A percentile compares a stretch with the other conserved stretches of the same genome.
These are phyloP conservation scores for Spinibarbus caldwelli DNA, from an alignment of 2,797 vertebrate species.

Conservation along the genomic window DNA sequence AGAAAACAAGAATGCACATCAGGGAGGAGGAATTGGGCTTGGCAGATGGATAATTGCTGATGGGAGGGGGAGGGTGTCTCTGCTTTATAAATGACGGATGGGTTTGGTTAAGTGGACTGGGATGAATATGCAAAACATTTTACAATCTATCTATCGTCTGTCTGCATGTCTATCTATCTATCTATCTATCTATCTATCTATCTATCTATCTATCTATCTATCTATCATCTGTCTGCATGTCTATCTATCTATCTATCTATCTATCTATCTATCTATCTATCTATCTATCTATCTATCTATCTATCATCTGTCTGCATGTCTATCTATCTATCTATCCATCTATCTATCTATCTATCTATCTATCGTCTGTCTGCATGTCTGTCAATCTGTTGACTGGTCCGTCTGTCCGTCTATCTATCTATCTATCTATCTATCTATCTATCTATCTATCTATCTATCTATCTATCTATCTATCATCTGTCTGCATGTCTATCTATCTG, in stretches of 20 bases:
- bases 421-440: neutral
- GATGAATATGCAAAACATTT: neutral
- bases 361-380: neutral
- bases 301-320: neutral
- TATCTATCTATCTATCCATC: too few relatives aligned
- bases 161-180: too few relatives aligned
- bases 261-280: neutral
- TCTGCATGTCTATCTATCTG: neutral
- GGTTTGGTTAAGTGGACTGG: constrained; percentile 60
- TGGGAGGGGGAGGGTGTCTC: constrained; percentile 42
- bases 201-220: neutral
- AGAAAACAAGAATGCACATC: constrained; percentile 54
- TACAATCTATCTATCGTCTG: neutral
- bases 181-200: neutral
- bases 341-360: too few relatives aligned
- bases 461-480: neutral
- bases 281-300: neutral
- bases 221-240: neutral
- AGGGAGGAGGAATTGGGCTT: constrained; percentile 53
- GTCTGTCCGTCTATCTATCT: too few relatives aligned
- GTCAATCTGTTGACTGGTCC: too few relatives aligned
- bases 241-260: neutral
- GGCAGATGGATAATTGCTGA: constrained; percentile 66
- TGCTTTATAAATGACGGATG: constrained; percentile 64
- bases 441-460: neutral